These are phyloP conservation scores for Adelges cooleyi DNA, from an alignment of 1,140 invertebrate species.

Conservation along the genomic window DNA sequence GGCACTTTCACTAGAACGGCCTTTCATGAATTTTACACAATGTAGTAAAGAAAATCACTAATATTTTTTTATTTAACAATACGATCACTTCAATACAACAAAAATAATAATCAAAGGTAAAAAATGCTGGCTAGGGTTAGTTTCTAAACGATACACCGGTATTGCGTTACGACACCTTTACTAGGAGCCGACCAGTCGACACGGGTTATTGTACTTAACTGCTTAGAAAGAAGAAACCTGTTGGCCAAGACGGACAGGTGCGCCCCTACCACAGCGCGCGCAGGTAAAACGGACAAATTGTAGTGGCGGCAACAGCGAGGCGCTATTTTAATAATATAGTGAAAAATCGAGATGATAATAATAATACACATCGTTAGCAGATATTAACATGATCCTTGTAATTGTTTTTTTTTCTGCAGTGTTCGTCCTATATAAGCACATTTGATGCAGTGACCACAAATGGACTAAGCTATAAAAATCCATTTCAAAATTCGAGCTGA, in stretches of 20 bases:
- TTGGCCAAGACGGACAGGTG: constrained; percentile 25
- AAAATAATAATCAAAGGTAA: not conserved
- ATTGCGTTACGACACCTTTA: constrained; percentile 12
- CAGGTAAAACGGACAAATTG: constrained; percentile 10
- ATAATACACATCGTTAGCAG: not conserved
- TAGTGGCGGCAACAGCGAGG: not conserved
- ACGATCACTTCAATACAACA: too few relatives aligned
- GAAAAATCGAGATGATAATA: not conserved
- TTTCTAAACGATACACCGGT: not conserved
- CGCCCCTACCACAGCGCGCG: constrained; percentile 8
- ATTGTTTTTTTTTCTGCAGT: too few relatives aligned
- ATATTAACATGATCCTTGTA: not conserved
- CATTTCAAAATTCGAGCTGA: too few relatives aligned
- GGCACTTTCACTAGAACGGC: not conserved
- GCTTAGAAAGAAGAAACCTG: constrained; percentile 24
- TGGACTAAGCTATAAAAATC: too few relatives aligned
- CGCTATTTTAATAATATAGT: not conserved
- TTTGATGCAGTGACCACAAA: too few relatives aligned
- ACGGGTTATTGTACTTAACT: constrained; percentile 28
- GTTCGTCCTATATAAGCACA: too few relatives aligned
- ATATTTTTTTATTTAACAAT: too few relatives aligned
- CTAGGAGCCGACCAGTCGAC: constrained; percentile 21
- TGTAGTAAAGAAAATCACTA: too few relatives aligned
- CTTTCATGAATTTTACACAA: too few relatives aligned
- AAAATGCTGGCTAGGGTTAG: not conserved